Percentiles rank a stretch among this genome's conserved stretches.
Conservation (phyloP, 2,888 invertebrate genomes). For the Hydriomena furcata region DNA sequence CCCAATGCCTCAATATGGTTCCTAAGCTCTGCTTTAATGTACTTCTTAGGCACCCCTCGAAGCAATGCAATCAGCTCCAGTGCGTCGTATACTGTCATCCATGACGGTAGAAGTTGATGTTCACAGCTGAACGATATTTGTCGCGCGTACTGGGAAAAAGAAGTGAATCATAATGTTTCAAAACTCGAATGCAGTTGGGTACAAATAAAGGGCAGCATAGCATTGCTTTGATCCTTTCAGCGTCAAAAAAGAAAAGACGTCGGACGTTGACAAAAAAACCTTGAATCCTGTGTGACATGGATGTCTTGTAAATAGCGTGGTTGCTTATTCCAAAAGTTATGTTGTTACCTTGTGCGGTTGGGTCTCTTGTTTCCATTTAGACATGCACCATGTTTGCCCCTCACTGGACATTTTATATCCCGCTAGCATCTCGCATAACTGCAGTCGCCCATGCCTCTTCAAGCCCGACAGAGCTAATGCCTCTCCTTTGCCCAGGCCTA, state of each 20-base stretch:
- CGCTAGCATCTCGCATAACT: constrained; percentile 56
- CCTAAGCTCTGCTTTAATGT: constrained; percentile 45
- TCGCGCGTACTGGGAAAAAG: constrained; percentile 52
- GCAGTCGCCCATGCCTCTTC: constrained; percentile 53
- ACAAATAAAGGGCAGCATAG: too few relatives aligned
- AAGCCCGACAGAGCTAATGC: constrained; percentile 62
- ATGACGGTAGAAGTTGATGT: constrained; percentile 51
- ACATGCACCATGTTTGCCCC: constrained; percentile 56
- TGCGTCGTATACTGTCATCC: constrained; percentile 63
- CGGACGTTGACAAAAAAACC: too few relatives aligned
- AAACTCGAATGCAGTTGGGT: too few relatives aligned
- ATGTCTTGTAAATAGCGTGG: too few relatives aligned
- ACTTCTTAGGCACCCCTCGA: constrained; percentile 57
- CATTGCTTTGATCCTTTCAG: too few relatives aligned
- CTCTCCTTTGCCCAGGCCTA: constrained; percentile 64
- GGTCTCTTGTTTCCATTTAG: constrained; percentile 49
- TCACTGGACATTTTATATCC: constrained; percentile 52
- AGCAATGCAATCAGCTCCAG: constrained; percentile 57
- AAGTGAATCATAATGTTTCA: neutral
- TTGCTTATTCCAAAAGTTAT: neutral
- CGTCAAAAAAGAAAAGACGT: too few relatives aligned
- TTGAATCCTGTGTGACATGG: too few relatives aligned
- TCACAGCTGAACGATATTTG: constrained; percentile 55
- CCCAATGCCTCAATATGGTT: constrained; percentile 61
- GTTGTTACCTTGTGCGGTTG: constrained; percentile 51